Conservation (phyloP, 53 echinoderm and acorn worm genomes). For the Echinarachnius parma region DNA sequence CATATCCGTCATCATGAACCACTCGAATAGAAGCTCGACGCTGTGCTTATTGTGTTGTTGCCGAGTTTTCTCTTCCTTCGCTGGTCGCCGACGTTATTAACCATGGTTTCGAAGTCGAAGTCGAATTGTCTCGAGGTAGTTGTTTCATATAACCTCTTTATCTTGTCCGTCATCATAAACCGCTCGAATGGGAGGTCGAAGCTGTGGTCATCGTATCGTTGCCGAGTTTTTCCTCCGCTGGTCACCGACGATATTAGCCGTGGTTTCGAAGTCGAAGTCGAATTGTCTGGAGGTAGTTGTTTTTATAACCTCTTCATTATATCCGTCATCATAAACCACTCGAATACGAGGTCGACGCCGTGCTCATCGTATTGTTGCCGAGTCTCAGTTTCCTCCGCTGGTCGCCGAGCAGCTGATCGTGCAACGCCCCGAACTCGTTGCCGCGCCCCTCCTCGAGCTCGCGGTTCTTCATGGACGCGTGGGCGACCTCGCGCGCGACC, state of each 20-base stretch:
- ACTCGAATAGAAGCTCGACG: background rate
- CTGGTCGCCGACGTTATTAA: background rate
- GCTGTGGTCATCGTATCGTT: no score
- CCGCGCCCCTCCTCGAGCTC: slow-evolving; percentile 7
- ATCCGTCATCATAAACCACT: slow-evolving; percentile 12
- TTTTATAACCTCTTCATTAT: background rate
- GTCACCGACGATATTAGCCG: no score
- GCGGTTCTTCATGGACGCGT: slow-evolving; percentile 18
- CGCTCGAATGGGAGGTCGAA: no score
- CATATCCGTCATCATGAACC: background rate
- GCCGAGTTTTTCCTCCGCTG: no score
- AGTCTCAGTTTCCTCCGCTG: background rate
- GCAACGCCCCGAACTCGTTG: slow-evolving; percentile 36
- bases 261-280: no score
- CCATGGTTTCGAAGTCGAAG: no score
- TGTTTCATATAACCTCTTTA: no score
- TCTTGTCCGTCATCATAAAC: no score
- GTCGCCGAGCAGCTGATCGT: slow-evolving; percentile 18
- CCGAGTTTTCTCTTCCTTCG: background rate
- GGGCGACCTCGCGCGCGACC: slow-evolving; percentile 50
- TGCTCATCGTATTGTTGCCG: background rate
- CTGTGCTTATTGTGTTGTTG: background rate
- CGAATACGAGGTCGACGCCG: background rate
- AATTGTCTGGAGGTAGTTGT: background rate
- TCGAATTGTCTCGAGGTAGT: no score